Percentiles rank a stretch among this genome's conserved stretches.
Conservation (phyloP, 2,797 vertebrate species). For the Leucoraja ocellata region DNA sequence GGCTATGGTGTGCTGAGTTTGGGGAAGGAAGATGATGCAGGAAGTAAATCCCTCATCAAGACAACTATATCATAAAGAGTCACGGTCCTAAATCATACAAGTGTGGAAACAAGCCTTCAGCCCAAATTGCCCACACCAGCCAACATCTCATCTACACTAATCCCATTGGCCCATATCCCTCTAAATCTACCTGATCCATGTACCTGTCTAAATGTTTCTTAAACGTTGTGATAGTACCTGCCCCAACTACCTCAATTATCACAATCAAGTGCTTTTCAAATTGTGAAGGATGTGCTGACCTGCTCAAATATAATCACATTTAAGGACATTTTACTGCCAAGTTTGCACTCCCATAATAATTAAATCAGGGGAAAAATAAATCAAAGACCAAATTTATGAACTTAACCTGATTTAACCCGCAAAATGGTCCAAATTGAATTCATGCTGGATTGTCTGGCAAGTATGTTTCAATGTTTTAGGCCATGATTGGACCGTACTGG, state of each 20-base stretch:
- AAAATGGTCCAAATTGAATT: background rate
- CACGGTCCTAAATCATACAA: too few relatives aligned
- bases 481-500: too few relatives aligned
- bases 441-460: background rate
- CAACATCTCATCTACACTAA: too few relatives aligned
- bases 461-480: background rate
- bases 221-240: too few relatives aligned
- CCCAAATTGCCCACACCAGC: too few relatives aligned
- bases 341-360: background rate
- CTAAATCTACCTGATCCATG: too few relatives aligned
- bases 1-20: too few relatives aligned
- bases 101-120: too few relatives aligned
- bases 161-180: too few relatives aligned
- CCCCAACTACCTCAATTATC: background rate
- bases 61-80: background rate
- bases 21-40: too few relatives aligned
- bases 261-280: background rate
- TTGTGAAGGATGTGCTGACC: background rate
- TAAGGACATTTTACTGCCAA: background rate
- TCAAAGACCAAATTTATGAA: background rate
- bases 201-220: too few relatives aligned
- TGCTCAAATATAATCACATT: background rate
- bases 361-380: background rate
- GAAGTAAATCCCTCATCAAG: background rate
- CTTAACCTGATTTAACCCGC: background rate